Evolutionary conservation across 2,888 invertebrate genomes (phyloP), one percentile per base, ranked within the genome.

Genomic region (Eumacrocentrus americanus): DNA sequence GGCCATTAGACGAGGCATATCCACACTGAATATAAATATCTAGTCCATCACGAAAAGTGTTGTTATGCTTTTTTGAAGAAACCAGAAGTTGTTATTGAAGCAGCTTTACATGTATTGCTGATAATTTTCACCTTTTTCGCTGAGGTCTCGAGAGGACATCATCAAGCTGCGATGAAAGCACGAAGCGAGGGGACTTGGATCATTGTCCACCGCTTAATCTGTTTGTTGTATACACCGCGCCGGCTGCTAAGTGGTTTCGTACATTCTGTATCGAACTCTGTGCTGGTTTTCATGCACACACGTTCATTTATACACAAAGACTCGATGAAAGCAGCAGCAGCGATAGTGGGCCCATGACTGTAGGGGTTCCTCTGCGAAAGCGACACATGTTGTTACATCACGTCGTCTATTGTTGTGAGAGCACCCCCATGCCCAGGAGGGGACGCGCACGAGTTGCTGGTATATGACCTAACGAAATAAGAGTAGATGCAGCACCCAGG

Each of bases 301-400:
- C 34, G 11, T 20, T 34, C 22, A 37, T 37, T n/a, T 35, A 48
- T 29, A 34, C 34, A 35, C 20, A 52, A 20, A 37, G 7, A n/a
- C 1, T 34, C 46, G 59, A 66, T 61, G 61, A 55, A 60, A 59
- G 50, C 42, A 11, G 37, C 34, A 29, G 53, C 14, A 7, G 20
- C 9, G 42, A 3, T 20, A n/a, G n/a, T n/a, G 23, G 23, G 40
- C 14, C 25, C 37, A 46, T 50, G 52, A 61, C 53, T 55, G 47
- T 52, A 52, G 62, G 68, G 70, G 67, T 72, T 67, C 72, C n/a
- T n/a, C 64, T 74, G 76, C 68, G 78, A 78, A 76, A 70, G 70
- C 70, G 78, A 78, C 79, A 79, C 79, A 79, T 79, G 79, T 78
- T 74, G 78, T 78, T 79, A 77, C 78, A 77, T 77, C 74, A 72